A percentile compares a stretch with the other conserved stretches of the same genome.
These are phyloP conservation scores for Amphipoea oculea DNA, from an alignment of 2,888 invertebrate species.

Conservation along the genomic window DNA sequence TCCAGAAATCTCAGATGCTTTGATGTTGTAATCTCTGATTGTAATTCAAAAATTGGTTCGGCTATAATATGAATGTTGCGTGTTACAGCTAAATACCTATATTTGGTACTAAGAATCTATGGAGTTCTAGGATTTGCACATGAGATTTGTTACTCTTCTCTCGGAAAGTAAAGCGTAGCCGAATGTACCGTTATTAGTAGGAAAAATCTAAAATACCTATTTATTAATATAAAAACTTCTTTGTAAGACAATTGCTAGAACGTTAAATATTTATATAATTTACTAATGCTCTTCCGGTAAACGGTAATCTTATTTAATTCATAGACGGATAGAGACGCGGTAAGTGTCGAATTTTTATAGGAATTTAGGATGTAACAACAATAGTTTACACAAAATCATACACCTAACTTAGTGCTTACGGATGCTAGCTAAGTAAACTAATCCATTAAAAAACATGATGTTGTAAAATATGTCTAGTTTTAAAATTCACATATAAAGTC, in stretches of 20 bases:
- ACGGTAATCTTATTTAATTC: background rate
- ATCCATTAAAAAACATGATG: constrained; percentile 6
- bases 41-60: background rate
- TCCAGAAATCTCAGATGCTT: background rate
- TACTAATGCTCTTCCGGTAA: constrained; percentile 28
- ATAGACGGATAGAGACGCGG: background rate
- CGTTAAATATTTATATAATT: constrained; percentile 25
- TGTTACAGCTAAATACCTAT: background rate
- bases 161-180: background rate
- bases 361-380: background rate
- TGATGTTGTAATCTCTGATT: background rate
- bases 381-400: background rate
- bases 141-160: no score
- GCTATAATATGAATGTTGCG: no score
- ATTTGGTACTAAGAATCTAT: background rate
- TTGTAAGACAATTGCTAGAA: background rate
- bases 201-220: background rate
- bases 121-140: background rate
- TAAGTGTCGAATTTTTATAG: background rate
- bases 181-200: background rate
- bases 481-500: constrained; percentile 23
- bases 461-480: constrained; percentile 13
- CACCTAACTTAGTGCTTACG: background rate
- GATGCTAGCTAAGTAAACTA: constrained; percentile 12
- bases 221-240: constrained; percentile 4